Conservation (phyloP, 2,888 invertebrate genomes). For the Colostygia pectinataria region DNA sequence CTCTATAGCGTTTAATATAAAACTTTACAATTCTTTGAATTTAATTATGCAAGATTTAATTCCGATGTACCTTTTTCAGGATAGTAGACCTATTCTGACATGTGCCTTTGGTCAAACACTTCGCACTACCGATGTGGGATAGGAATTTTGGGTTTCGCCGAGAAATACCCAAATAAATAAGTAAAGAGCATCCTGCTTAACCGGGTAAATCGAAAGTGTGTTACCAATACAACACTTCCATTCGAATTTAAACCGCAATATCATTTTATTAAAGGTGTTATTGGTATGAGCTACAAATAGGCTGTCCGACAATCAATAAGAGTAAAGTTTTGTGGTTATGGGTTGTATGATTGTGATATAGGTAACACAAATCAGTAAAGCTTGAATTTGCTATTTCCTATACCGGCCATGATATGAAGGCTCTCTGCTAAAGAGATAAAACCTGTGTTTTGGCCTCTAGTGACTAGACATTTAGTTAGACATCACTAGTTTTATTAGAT, state of each 20-base stretch:
- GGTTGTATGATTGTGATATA: too few species aligned
- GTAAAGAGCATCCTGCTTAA: constrained; percentile 1
- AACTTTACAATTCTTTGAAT: not conserved
- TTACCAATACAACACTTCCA: too few species aligned
- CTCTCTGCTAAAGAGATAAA: too few species aligned
- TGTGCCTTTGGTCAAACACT: constrained; percentile 7
- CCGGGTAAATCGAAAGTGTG: not conserved
- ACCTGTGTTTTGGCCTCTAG: too few species aligned
- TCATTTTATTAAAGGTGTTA: not conserved
- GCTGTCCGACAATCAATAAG: too few species aligned
- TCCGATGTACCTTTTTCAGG: constrained; percentile 14
- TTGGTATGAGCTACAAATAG: not conserved
- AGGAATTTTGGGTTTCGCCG: not conserved
- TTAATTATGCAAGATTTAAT: constrained; percentile 23
- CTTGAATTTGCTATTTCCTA: too few species aligned
- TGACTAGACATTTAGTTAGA: too few species aligned
- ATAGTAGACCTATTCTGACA: constrained; percentile 16
- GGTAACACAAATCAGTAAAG: too few species aligned
- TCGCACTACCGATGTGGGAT: not conserved
- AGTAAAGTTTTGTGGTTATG: too few species aligned
- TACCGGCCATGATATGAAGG: too few species aligned
- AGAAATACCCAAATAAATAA: constrained; percentile 15
- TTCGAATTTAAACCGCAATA: not conserved
- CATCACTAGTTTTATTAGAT: too few species aligned
- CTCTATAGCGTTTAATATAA: too few species aligned